Evolutionary conservation across 2,888 invertebrate species (phyloP).

Genomic region (Lycia hirtaria): DNA sequence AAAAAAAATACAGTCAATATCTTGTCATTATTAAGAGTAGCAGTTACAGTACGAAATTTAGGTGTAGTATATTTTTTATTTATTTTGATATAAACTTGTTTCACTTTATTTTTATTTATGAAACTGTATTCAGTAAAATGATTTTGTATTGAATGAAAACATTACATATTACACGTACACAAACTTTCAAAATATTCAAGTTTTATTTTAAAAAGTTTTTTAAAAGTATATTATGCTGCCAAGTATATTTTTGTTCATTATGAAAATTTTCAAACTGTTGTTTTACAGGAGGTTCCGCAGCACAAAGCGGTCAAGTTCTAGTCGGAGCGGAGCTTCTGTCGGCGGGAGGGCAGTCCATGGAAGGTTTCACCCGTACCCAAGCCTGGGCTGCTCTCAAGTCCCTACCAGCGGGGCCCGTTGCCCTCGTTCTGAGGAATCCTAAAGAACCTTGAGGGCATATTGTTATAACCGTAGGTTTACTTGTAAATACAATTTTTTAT

Average conservation of each 20-base stretch:
- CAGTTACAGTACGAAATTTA: too few species aligned
- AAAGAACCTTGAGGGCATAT: conserved; percentile 33
- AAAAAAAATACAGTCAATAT: too few species aligned
- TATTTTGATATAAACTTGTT: too few species aligned
- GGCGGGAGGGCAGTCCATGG: conserved; percentile 93
- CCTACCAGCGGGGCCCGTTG: conserved; percentile 93
- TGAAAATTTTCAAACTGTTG: neutral
- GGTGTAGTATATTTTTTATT: too few species aligned
- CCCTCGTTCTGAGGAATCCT: conserved; percentile 82
- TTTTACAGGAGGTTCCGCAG: conserved; percentile 93
- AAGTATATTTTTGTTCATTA: neutral
- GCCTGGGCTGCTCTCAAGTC: conserved; percentile 97
- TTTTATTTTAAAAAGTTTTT: too few species aligned
- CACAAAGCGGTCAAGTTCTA: conserved; percentile 92
- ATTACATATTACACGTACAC: too few species aligned
- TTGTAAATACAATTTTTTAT: conserved; percentile 25
- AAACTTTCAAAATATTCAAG: too few species aligned
- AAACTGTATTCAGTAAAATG: too few species aligned
- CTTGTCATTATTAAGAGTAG: too few species aligned
- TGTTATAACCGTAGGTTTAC: conserved; percentile 12
- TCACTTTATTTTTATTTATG: too few species aligned
- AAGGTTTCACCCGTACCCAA: conserved; percentile 95
- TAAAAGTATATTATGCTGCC: neutral
- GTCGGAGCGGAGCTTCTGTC: conserved; percentile 95
- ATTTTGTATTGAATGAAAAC: too few species aligned